Conservation (phyloP, 2,888 invertebrate genomes). For the Ormyrus labotus region DNA sequence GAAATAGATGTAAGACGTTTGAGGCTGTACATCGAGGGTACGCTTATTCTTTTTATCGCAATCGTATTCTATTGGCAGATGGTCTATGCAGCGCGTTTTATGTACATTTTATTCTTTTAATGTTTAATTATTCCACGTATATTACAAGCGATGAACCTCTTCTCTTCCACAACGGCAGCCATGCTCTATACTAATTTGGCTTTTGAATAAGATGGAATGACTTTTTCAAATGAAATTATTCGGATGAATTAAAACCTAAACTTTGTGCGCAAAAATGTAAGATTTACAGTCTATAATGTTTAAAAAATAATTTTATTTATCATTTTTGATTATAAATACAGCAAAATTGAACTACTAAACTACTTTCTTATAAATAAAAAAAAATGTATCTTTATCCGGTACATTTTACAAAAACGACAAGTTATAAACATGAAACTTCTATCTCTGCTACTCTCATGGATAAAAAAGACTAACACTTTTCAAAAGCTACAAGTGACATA, state of each 20-base stretch:
- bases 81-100: conserved; percentile 14
- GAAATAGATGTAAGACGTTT: conserved; percentile 28
- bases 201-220: neutral
- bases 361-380: conserved; percentile 25
- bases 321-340: conserved; percentile 35
- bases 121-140: conserved; percentile 11
- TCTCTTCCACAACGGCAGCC: conserved; percentile 47
- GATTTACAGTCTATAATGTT: conserved; percentile 6
- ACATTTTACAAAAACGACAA: no score
- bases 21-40: conserved; percentile 12
- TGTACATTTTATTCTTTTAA: conserved; percentile 6
- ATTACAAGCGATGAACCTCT: conserved; percentile 33
- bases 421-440: neutral
- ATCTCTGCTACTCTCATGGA: neutral
- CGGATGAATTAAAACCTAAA: no score
- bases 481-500: neutral
- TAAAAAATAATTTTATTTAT: conserved; percentile 42
- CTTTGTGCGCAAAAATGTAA: neutral
- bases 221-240: no score
- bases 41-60: conserved; percentile 9
- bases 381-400: conserved; percentile 12
- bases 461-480: neutral
- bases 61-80: conserved; percentile 33
- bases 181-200: conserved; percentile 32
- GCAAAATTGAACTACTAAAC: conserved; percentile 23